A percentile compares a stretch with the other conserved stretches of the same genome.
These are phyloP conservation scores for Trichoplusia ni DNA, from an alignment of 1,140 invertebrate genomes.

Conservation along the genomic window DNA sequence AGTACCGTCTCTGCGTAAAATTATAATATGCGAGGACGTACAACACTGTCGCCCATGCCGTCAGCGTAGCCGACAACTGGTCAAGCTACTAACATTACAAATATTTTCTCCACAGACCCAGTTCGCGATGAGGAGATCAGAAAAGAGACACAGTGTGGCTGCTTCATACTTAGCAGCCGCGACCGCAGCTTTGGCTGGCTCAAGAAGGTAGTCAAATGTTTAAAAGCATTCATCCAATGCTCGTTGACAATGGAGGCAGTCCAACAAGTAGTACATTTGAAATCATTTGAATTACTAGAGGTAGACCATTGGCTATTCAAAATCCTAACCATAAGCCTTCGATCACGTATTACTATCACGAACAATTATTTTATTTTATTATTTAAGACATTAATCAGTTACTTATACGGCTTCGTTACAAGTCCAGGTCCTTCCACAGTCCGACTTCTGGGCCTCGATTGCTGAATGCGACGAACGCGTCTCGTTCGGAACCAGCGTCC, in stretches of 20 bases:
- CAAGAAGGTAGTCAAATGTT: conserved; percentile 47
- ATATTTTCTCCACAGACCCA: conserved; percentile 31
- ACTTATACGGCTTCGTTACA: no score
- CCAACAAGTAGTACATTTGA: no score
- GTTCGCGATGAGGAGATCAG: conserved; percentile 33
- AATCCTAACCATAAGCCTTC: no score
- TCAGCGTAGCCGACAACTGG: no score
- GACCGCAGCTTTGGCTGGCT: conserved; percentile 56
- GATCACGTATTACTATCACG: no score
- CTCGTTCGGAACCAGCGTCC: conserved; percentile 30
- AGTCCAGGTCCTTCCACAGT: conserved; percentile 40
- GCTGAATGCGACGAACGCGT: conserved; percentile 29
- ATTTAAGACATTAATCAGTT: neutral
- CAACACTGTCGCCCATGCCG: no score
- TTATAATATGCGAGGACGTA: neutral
- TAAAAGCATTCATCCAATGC: neutral
- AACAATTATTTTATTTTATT: no score
- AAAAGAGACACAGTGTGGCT: conserved; percentile 61
- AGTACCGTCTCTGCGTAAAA: neutral
- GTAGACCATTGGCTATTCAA: no score
- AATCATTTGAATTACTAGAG: no score
- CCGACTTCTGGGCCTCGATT: conserved; percentile 26
- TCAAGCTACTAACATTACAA: neutral
- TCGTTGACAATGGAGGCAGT: no score
- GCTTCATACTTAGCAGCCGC: conserved; percentile 66